Evolutionary conservation across 2,113 vertebrate genomes (phyloP).

Genomic region (Leiothrix lutea): DNA sequence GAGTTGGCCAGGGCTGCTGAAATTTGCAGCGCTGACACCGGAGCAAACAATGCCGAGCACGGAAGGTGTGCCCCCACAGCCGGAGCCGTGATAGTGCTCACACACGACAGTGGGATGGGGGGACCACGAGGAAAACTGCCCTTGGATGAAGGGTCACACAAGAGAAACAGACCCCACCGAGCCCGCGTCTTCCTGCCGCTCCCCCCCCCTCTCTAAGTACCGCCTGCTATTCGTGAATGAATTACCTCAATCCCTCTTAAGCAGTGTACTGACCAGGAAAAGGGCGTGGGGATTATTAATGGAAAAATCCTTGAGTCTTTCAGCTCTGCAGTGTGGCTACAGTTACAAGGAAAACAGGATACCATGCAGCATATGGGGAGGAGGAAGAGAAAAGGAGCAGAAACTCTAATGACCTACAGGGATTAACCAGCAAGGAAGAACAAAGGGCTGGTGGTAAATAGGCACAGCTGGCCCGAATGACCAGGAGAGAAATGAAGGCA

Average conservation of each 20-base stretch:
- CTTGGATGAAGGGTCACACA: accelerated
- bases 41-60: neutral
- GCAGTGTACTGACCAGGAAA: conserved; percentile 51
- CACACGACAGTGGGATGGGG: accelerated
- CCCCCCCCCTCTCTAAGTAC: neutral
- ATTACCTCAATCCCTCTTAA: conserved; percentile 68
- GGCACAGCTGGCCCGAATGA: neutral
- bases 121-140: accelerated
- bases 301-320: conserved; percentile 71
- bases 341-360: conserved; percentile 68
- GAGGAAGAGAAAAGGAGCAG: conserved; percentile 24
- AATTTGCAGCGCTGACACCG: neutral
- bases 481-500: neutral
- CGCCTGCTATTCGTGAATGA: conserved; percentile 62
- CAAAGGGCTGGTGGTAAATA: neutral
- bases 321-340: neutral
- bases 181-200: neutral
- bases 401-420: neutral
- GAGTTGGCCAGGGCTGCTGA: neutral
- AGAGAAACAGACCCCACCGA: neutral
- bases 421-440: neutral
- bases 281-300: conserved; percentile 62
- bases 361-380: neutral
- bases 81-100: neutral
- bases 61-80: neutral